Percentiles rank a stretch among this genome's conserved stretches.
These are phyloP conservation scores for Crioceris asparagi DNA, from an alignment of 2,888 invertebrate species.

Conservation along the genomic window DNA sequence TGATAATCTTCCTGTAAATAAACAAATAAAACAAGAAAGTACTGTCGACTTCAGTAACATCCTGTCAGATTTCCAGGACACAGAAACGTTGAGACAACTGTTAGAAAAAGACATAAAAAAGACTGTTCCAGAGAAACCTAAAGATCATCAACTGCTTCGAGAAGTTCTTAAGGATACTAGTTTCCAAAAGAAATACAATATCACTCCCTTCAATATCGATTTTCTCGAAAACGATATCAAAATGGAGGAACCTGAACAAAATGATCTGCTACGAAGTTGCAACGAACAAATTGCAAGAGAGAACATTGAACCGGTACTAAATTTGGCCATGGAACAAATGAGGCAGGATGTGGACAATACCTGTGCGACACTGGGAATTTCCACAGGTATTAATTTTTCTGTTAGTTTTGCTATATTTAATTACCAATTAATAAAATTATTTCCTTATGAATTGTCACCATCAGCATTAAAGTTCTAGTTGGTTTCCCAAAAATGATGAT, in stretches of 20 bases:
- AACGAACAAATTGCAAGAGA: slow-evolving; percentile 56
- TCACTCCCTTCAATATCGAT: slow-evolving; percentile 63
- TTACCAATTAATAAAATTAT: no score
- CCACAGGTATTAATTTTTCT: no score
- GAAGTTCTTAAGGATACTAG: slow-evolving; percentile 76
- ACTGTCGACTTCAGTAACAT: slow-evolving; percentile 52
- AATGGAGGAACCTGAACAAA: slow-evolving; percentile 52
- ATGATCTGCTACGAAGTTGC: slow-evolving; percentile 37
- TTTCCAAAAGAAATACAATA: slow-evolving; percentile 74
- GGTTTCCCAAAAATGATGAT: no score
- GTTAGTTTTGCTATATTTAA: no score
- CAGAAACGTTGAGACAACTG: slow-evolving; percentile 24
- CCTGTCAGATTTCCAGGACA: slow-evolving; percentile 43
- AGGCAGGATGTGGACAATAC: slow-evolving; percentile 77
- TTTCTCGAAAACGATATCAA: slow-evolving; percentile 45
- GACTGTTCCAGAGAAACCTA: slow-evolving; percentile 32
- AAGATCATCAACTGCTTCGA: slow-evolving; percentile 65
- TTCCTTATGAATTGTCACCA: no score
- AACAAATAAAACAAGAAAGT: slow-evolving; percentile 45
- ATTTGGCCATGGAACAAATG: slow-evolving; percentile 77
- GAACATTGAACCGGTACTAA: slow-evolving; percentile 72
- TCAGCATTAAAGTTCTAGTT: no score
- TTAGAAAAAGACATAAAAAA: slow-evolving; percentile 26
- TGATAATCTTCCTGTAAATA: slow-evolving; percentile 27
- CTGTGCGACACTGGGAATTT: slow-evolving; percentile 75